Percentiles rank a stretch among this genome's conserved stretches.
Conservation (phyloP, 2,113 vertebrate species). For the Crotophaga sulcirostris region DNA sequence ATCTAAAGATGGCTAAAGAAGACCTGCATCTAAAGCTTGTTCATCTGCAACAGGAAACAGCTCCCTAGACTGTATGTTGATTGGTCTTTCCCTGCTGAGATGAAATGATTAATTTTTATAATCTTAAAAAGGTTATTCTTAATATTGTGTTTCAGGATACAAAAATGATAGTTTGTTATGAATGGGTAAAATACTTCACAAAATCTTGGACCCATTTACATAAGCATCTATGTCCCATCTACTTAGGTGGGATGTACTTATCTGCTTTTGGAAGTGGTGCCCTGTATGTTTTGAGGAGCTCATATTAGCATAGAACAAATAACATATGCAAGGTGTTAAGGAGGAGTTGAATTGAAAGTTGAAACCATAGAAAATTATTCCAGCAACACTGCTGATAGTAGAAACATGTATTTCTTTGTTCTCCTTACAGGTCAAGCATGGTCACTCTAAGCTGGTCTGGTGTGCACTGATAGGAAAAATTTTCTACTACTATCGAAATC, state of each 20-base stretch:
- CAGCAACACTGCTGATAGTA: not conserved
- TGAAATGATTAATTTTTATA: not conserved
- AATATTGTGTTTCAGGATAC: not conserved
- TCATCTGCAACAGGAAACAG: not conserved
- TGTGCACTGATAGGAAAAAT: constrained; percentile 83
- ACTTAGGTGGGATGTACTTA: not conserved
- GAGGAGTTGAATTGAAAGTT: not conserved
- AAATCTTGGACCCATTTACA: not conserved
- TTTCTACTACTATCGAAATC: constrained; percentile 88
- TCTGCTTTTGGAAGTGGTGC: not conserved
- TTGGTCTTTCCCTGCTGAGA: not conserved
- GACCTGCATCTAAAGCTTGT: not conserved
- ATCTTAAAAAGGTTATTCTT: not conserved
- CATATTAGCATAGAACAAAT: not conserved
- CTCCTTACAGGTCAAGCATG: constrained; percentile 85
- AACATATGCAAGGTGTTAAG: not conserved
- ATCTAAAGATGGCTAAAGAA: not conserved
- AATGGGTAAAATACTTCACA: not conserved
- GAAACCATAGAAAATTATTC: not conserved
- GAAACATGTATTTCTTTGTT: not conserved
- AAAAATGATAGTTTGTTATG: not conserved
- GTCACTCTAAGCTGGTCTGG: constrained; percentile 90
- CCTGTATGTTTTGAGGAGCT: not conserved
- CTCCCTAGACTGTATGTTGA: not conserved
- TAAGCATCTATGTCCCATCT: not conserved